Evolutionary conservation across 1,140 invertebrate genomes (phyloP).

Genomic region (Bombus affinis): DNA sequence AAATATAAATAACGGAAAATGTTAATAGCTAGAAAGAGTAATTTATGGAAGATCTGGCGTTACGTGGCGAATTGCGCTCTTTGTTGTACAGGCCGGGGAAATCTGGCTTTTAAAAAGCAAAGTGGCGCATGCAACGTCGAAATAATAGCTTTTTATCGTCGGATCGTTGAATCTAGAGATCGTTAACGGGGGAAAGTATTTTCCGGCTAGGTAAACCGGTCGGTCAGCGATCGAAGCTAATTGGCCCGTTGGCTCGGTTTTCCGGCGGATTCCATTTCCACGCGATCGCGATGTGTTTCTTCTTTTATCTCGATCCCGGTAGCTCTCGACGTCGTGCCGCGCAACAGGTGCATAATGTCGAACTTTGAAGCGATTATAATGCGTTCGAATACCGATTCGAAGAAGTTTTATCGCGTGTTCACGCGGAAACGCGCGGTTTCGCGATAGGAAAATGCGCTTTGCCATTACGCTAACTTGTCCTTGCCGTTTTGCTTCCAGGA

Average conservation of each 20-base stretch:
- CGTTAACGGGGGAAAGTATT: slow-evolving; percentile 18
- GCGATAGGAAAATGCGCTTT: not conserved
- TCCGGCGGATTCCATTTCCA: not conserved
- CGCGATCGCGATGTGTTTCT: not conserved
- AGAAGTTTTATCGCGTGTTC: not conserved
- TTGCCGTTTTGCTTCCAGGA: slow-evolving; percentile 83
- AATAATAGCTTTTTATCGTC: slow-evolving; percentile 5
- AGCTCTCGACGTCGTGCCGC: not conserved
- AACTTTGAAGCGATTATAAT: slow-evolving; percentile 28
- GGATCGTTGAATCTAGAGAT: not conserved
- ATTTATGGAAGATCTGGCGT: not conserved
- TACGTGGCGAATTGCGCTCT: not conserved
- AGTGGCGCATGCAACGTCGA: no score
- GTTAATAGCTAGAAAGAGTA: not conserved
- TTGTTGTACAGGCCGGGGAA: not conserved
- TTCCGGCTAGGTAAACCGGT: not conserved
- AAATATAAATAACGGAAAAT: not conserved
- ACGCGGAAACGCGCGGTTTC: not conserved
- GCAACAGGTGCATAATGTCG: slow-evolving; percentile 49
- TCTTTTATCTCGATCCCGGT: slow-evolving; percentile 14
- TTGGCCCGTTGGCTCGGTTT: not conserved
- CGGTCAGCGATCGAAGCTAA: slow-evolving; percentile 6
- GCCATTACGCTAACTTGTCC: not conserved
- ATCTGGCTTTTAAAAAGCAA: slow-evolving; percentile 13
- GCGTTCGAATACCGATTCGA: not conserved